Evolutionary conservation across 2,888 invertebrate species (phyloP), one percentile per base, ranked within the genome.

Genomic region (Tyria jacobaeae): DNA sequence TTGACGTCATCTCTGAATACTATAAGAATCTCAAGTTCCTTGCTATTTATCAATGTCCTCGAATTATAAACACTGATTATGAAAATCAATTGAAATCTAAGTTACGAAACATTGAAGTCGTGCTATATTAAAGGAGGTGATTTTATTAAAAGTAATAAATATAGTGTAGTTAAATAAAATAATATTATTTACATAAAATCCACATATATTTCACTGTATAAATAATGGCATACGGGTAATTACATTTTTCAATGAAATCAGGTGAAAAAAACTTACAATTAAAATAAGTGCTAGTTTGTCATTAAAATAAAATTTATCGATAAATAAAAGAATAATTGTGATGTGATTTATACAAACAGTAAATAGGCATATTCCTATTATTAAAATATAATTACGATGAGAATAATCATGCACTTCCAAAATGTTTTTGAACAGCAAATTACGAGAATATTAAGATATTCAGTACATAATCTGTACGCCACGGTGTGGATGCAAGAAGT

Each of bases 41-140:
- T 39, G 91, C 94, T 34, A 70, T 94, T 14, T 94, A 94, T 64
- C 90, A 91, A 62, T 94, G 94, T 70, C 90, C 91, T 12, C 84
- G 77, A 76, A 89, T 94, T 47, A 83, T 88, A 51, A 86, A 89
- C 65, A 87, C 86, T 24, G 90, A 91, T 76, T 92, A 91, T 79
- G 89, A 89, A 76, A 90, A 89, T 70, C 89, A 91, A 70, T 76
- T 94, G 14, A 90, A 89, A 71, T 83, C 88, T 2, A 93, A 92
- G 78, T 92, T 94, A 75, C 82, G 89, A 68, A 90, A 92, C 78
- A 90, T 92, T 72, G 89, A 92, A 72, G 88, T 93, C 44, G 91
- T 93, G 37, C 81, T 93, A 63, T 91, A 91, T 78, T 91, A 72
- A 83, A 37, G 27, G 14, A 37, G 27, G 14, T 3, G 24, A 31